These are phyloP conservation scores for Elephas maximus DNA, from an alignment of 2,113 vertebrate species.

Conservation along the genomic window DNA sequence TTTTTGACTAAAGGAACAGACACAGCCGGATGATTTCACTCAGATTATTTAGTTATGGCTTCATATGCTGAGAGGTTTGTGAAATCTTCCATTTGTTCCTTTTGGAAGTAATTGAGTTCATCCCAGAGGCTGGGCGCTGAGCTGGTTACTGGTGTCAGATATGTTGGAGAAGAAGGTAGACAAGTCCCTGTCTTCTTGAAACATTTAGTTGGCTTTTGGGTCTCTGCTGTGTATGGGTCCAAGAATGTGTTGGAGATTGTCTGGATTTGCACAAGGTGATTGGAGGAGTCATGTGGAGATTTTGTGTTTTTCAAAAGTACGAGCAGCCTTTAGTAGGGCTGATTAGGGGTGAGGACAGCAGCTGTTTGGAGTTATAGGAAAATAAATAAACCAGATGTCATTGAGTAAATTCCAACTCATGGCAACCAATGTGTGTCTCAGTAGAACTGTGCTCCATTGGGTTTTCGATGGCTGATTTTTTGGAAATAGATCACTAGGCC, in stretches of 20 bases:
- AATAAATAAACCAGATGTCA: not conserved
- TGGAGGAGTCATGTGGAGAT: not conserved
- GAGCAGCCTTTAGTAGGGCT: not conserved
- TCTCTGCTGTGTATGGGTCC: not conserved
- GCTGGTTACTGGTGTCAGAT: not conserved
- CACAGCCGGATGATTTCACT: not conserved
- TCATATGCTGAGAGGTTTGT: not conserved
- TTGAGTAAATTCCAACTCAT: not conserved
- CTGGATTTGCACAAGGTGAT: not conserved
- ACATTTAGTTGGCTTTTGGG: not conserved
- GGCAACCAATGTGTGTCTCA: not conserved
- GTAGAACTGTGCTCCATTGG: not conserved
- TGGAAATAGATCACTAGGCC: not conserved
- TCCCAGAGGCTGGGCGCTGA: no score
- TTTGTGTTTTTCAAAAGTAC: not conserved
- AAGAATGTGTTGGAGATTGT: not conserved
- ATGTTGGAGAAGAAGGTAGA: not conserved
- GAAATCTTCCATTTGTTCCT: slow-evolving; percentile 8
- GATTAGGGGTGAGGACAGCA: not conserved
- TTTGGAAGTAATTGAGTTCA: not conserved
- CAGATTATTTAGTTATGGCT: not conserved
- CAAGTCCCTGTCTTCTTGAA: not conserved
- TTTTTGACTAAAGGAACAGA: slow-evolving; percentile 30
- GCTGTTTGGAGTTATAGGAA: not conserved
- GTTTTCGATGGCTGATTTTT: not conserved